Conservation (phyloP, 2,797 vertebrate genomes). For the Xenops minutus region DNA sequence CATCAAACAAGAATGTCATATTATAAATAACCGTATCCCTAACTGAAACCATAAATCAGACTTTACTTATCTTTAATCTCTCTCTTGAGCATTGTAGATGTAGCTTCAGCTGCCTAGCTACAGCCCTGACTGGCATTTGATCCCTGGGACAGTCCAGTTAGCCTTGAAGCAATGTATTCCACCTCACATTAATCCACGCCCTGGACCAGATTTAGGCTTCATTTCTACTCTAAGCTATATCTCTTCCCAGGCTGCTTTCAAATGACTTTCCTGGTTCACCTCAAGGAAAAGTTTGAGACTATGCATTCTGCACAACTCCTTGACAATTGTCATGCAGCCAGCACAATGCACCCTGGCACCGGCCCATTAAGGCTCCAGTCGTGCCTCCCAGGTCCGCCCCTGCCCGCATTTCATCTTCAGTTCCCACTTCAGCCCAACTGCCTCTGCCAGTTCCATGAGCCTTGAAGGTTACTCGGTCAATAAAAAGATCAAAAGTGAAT, state of each 20-base stretch:
- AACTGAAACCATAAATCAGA: slow-evolving; percentile 54
- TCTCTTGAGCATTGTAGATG: slow-evolving; percentile 41
- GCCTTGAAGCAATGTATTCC: background rate
- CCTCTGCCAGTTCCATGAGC: background rate
- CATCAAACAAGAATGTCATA: slow-evolving; percentile 47
- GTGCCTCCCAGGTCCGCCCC: background rate
- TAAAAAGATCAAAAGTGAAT: slow-evolving; percentile 9
- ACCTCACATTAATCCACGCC: background rate
- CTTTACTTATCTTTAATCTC: slow-evolving; percentile 49
- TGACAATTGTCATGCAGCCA: background rate
- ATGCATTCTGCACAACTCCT: background rate
- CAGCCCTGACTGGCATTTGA: slow-evolving; percentile 27
- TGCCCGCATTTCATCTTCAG: background rate
- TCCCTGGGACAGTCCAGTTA: background rate
- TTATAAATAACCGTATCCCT: slow-evolving; percentile 51
- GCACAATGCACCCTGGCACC: accelerated
- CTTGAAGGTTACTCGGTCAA: slow-evolving; percentile 23
- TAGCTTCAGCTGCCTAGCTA: background rate
- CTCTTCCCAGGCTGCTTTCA: slow-evolving; percentile 5
- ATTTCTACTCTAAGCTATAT: background rate
- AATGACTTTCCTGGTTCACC: background rate
- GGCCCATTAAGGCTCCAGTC: background rate
- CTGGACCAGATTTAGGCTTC: background rate
- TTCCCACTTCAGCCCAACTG: background rate
- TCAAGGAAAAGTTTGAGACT: background rate